A percentile compares a stretch with the other conserved stretches of the same genome.
Evolutionary conservation across 2,888 invertebrate species (phyloP).

Genomic region (Pheosia gnoma): DNA sequence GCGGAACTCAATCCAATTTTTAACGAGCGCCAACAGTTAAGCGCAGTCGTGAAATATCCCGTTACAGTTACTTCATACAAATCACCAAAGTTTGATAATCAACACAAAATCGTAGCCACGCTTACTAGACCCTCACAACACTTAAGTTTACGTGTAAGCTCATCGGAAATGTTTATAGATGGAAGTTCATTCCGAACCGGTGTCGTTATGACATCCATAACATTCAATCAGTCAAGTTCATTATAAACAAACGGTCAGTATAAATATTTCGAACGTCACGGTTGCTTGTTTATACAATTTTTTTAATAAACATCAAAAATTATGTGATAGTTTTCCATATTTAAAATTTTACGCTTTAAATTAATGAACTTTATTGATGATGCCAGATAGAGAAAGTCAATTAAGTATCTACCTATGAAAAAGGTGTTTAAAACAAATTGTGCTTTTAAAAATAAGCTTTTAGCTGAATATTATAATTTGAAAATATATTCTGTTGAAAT

Average conservation of each 20-base stretch:
- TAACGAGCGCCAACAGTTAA: constrained; percentile 21
- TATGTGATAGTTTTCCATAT: constrained; percentile 55
- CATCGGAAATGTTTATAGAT: constrained; percentile 16
- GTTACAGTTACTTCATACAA: constrained; percentile 28
- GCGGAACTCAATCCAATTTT: constrained; percentile 15
- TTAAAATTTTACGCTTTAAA: constrained; percentile 48
- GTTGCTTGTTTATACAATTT: constrained; percentile 52
- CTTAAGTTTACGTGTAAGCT: constrained; percentile 8
- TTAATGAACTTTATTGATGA: constrained; percentile 37
- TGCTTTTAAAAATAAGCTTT: not conserved
- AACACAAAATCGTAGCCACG: constrained; percentile 26
- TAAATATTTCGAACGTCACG: constrained; percentile 44
- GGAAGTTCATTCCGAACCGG: constrained; percentile 39
- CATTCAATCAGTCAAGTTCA: constrained; percentile 60
- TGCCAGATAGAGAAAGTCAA: constrained; percentile 15
- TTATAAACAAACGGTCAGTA: constrained; percentile 49
- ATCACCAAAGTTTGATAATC: constrained; percentile 32
- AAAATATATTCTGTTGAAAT: too few species aligned
- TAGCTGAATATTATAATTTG: too few species aligned
- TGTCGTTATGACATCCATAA: constrained; percentile 48
- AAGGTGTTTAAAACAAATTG: not conserved
- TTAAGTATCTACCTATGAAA: constrained; percentile 9
- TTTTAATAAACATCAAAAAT: constrained; percentile 56
- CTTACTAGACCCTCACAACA: constrained; percentile 9
- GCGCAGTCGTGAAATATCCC: constrained; percentile 23